Evolutionary conservation across 2,113 vertebrate genomes (phyloP).

Genomic region (Merops nubicus): DNA sequence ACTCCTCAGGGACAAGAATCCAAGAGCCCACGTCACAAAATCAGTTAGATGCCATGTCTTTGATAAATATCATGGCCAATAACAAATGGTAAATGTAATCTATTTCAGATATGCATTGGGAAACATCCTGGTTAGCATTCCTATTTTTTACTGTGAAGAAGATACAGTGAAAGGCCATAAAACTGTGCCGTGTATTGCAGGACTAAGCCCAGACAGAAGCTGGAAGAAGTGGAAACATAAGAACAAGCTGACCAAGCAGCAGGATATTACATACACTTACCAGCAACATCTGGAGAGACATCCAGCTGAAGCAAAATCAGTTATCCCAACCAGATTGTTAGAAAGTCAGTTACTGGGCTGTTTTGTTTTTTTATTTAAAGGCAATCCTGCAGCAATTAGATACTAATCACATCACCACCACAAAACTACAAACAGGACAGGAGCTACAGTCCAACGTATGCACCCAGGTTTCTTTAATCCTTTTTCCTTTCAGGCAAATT

Average conservation of each 20-base stretch:
- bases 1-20: neutral
- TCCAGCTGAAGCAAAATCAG: neutral
- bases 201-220: neutral
- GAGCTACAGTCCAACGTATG: constrained; percentile 64
- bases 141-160: neutral
- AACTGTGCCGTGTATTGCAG: neutral
- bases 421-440: constrained; percentile 62
- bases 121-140: neutral
- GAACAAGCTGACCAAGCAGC: neutral
- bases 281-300: neutral
- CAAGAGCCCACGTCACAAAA: neutral
- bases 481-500: constrained; percentile 87
- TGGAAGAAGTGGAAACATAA: neutral
- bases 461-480: constrained; percentile 55
- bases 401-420: constrained; percentile 50
- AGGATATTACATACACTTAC: neutral
- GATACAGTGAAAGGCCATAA: neutral
- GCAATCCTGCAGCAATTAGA: constrained; percentile 53
- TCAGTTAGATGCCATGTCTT: neutral
- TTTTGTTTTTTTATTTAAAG: neutral
- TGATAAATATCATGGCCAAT: neutral
- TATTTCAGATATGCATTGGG: neutral
- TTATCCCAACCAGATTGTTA: constrained; percentile 54
- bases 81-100: neutral
- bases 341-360: neutral